Evolutionary conservation across 2,888 invertebrate species (phyloP), one percentile per base, ranked within the genome.

Genomic region (Zygothrica quintamaculata): DNA sequence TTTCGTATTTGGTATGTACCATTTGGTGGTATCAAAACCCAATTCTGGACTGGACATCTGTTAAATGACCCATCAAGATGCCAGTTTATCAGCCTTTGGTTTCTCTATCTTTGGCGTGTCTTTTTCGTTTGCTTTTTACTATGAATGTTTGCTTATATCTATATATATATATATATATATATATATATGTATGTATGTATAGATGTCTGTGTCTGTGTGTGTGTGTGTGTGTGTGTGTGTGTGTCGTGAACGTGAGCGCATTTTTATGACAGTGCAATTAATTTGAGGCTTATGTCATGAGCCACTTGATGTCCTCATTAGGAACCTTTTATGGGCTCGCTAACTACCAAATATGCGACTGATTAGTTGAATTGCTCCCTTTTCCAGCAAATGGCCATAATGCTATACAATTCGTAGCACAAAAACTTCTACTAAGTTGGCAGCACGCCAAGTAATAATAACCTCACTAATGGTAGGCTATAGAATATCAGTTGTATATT

Each of bases 221-320:
- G 31, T 3, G 44, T 48, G 6, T 48, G 37, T 11, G 48, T 12
- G 29, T 29, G 18, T 29, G 29, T 29, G 29, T n/a, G 29, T 9
- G 29, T 31, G 13, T 18, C n/a, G 12, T 36, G 34, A 8, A 79
- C 72, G 86, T 84, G 86, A 65, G 74, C 57, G 69, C 65, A 78
- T 86, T 88, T 86, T 86, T 86, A 88, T 88, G 73, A 76, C 81
- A 80, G 73, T 58, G 67, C 87, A 86, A 88, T 88, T 86, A 88
- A 88, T 88, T 78, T 72, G 60, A 56, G 78, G 75, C 87, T 84
- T 87, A 84, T 67, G 71, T 78, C 69, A 74, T 88, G 84, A 87
- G 85, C 88, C 81, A 87, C 77, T 87, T 88, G 72, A 88, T 87
- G 82, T 77, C 64, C 65, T 81, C 88, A 86, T 81, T 86, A 87